Base-by-base conservation (phyloP, 2,797 vertebrate species). In the Oreortyx pictus region DNA sequence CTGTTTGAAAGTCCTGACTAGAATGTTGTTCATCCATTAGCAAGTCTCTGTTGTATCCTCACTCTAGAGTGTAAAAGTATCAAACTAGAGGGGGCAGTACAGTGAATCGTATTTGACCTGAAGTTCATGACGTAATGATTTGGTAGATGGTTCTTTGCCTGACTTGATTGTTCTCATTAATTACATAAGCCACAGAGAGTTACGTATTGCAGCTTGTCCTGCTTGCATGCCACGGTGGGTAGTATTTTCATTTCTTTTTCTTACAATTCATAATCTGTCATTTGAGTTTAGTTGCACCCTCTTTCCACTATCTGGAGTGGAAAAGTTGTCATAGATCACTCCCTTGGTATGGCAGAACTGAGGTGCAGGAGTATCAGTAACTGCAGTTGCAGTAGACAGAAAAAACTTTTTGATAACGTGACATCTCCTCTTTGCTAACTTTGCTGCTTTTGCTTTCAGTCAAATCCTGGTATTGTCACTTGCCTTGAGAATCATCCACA, bases 401-500 rank as follows among this genome's bases (percentile, higher is more conserved):
- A 62, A 92, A 66, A 9, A 15, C 52, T 1, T 17, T 43, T 6
- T 0, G 6, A 27, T 75, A 29, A 62, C 62, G 31, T 29, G 33
- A 37, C 27, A 65, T 1, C 22, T 61, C 9, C 14, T 81, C 25
- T 50, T 60, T 80, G 35, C 49, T 92, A 19, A 91, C 52, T 86
- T 72, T 64, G n/a, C 50, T 11, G 2, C 68, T 91, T 94, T 80
- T 39, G 9, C 71, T 97, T 95, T 89, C 95, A 99, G 99, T 98
- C 98, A 88, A 98, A 98, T 96, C 98, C 98, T 89, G 99, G 99
- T 41, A 98, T 99, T 84, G 98, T 99, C 49, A 99, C 98, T 52
- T 99, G 99, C 95, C 98, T 99, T 98, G 99, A 99, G 97, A 99
- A 98, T 97, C 98, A 97, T 79, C 98, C 98, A 31, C 99, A 99